phyloP scores from a whole-genome alignment of 2,888 invertebrate species.

The Pterobdella sp. region DNA sequence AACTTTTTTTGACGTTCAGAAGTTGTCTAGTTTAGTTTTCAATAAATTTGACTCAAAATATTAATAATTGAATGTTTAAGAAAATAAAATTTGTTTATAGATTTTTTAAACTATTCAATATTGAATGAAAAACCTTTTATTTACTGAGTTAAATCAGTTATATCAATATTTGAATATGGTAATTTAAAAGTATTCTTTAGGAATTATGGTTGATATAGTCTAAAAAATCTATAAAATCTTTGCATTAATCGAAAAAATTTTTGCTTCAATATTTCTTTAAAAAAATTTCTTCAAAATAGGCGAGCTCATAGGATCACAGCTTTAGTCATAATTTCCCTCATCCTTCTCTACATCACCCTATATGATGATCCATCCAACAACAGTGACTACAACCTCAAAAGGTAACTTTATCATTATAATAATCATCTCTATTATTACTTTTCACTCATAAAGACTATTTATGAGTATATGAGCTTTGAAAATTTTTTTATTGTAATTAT shows the following conservation, averaged over 20 bases:
- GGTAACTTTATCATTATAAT: slow-evolving; percentile 42
- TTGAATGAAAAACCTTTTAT: too few species aligned
- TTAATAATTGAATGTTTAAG: too few species aligned
- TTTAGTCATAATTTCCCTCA: slow-evolving; percentile 52
- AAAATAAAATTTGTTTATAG: too few species aligned
- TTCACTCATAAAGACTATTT: neutral
- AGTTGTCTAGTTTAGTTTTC: too few species aligned
- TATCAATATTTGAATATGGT: too few species aligned
- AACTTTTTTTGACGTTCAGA: too few species aligned
- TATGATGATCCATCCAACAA: slow-evolving; percentile 51
- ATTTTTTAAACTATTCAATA: too few species aligned
- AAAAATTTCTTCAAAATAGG: slow-evolving; percentile 44
- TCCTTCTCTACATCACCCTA: slow-evolving; percentile 54
- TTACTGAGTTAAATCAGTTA: too few species aligned
- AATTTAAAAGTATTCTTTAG: too few species aligned
- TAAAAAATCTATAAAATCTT: too few species aligned
- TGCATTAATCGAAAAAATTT: neutral
- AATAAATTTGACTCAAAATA: too few species aligned
- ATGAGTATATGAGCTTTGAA: neutral
- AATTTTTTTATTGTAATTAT: neutral
- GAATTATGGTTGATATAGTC: too few species aligned
- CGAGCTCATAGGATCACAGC: slow-evolving; percentile 55
- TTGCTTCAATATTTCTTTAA: neutral
- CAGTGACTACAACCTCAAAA: slow-evolving; percentile 54
- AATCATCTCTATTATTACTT: neutral